Evolutionary conservation across 2,888 invertebrate genomes (phyloP).

Genomic region (Pycnomerus fuliginosus): DNA sequence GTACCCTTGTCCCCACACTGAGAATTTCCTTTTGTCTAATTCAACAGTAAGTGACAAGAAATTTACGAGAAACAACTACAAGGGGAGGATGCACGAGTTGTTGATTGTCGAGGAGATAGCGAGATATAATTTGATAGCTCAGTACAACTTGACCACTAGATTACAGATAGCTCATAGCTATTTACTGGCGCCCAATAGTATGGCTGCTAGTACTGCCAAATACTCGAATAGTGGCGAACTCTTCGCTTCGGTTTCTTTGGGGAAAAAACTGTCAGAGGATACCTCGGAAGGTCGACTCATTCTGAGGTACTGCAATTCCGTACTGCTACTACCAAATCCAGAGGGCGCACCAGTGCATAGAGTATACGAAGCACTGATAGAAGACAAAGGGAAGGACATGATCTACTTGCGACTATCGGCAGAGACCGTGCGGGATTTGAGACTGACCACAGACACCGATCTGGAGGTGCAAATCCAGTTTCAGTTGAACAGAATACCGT

Average conservation of each 20-base stretch:
- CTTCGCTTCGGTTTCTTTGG: slow-evolving; percentile 70
- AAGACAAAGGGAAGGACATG: slow-evolving; percentile 74
- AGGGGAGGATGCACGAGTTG: slow-evolving; percentile 72
- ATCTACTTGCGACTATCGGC: slow-evolving; percentile 73
- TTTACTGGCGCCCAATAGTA: slow-evolving; percentile 66
- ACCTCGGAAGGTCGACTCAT: slow-evolving; percentile 78
- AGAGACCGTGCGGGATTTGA: slow-evolving; percentile 63
- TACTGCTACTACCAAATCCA: slow-evolving; percentile 52
- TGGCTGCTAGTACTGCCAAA: slow-evolving; percentile 71
- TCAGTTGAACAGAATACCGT: slow-evolving; percentile 74
- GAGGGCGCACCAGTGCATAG: slow-evolving; percentile 40
- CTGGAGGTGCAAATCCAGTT: slow-evolving; percentile 75
- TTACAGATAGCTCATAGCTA: slow-evolving; percentile 68
- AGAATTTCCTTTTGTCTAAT: slow-evolving; percentile 67
- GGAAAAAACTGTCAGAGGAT: slow-evolving; percentile 77
- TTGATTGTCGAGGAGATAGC: slow-evolving; percentile 78
- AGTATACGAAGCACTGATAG: slow-evolving; percentile 73
- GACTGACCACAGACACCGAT: slow-evolving; percentile 61
- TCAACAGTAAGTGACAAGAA: slow-evolving; percentile 64
- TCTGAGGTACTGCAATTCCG: slow-evolving; percentile 71
- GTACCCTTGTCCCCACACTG: slow-evolving; percentile 67
- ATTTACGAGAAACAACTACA: slow-evolving; percentile 68
- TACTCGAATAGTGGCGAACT: slow-evolving; percentile 75
- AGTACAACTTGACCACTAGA: slow-evolving; percentile 68
- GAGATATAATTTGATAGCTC: slow-evolving; percentile 63